Evolutionary conservation across 2,888 invertebrate species (phyloP), one percentile per base, ranked within the genome.

Genomic region (Stenichneumon culpator): DNA sequence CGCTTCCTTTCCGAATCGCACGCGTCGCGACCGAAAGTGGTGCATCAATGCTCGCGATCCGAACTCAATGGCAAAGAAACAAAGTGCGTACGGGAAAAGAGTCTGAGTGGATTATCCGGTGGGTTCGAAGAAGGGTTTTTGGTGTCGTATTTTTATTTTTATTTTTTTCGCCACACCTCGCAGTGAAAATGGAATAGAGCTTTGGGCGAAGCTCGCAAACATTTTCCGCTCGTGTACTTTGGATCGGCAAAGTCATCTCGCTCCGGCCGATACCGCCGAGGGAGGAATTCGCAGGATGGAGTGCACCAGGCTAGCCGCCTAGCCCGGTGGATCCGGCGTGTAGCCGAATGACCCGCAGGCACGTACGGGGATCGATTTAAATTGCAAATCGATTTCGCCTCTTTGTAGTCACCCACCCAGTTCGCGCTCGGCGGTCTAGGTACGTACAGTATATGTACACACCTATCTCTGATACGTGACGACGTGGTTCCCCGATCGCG

Each of bases 341-440:
- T 85, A 87, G 88, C 91, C 88, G 92, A 91, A 91, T 90, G 92
- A 93, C 91, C 92, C 89, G 92, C 89, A 91, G 91, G 91, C 92
- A 93, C 92, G 92, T 92, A 92, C 90, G 86, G 88, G 89, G 91
- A 89, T 89, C 89, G 91, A 93, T 93, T 93, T 93, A 92, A 93
- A 93, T 93, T 93, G 93, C 93, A 93, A 93, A 93, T 93, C 92
- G 92, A 92, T 92, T 91, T 92, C 91, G 92, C 90, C 91, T 92
- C 92, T 93, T 93, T 92, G 92, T 92, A 92, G 91, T 91, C 92
- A 92, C 90, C 92, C 92, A 92, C 92, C 91, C 92, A 91, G 89
- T 89, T 67, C 85, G 79, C 75, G 82, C 77, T 65, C 65, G 19
- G 63, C 72, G 44, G 52, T 72, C 82, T 69, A 69, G 19, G 54